phyloP scores from a whole-genome alignment of 1,140 invertebrate genomes.

The Laupala kohalensis region DNA sequence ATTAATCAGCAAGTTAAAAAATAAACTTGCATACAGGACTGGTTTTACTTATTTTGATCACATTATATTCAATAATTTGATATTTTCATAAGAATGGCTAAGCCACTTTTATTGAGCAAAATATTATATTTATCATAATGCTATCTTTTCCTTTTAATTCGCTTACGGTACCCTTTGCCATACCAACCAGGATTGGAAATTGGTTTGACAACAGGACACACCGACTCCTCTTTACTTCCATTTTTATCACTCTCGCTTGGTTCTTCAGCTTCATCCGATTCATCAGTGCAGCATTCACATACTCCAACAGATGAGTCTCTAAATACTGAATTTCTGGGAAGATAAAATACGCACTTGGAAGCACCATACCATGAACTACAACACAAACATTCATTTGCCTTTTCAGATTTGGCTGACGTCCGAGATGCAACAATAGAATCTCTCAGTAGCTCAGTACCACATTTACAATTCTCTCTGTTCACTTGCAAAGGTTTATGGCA shows the following conservation, averaged over 20 bases:
- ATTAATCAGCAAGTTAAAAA: too few relatives aligned
- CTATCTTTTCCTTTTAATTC: constrained; percentile 33
- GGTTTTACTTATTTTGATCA: too few relatives aligned
- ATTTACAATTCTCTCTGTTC: background rate
- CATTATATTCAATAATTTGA: too few relatives aligned
- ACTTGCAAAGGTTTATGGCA: background rate
- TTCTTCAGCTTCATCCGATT: background rate
- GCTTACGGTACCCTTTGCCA: constrained; percentile 44
- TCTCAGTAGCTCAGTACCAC: too few relatives aligned
- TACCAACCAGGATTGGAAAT: constrained; percentile 47
- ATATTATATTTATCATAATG: too few relatives aligned
- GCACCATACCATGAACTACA: constrained; percentile 33
- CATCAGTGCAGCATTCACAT: background rate
- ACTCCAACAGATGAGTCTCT: background rate
- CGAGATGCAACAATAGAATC: too few relatives aligned
- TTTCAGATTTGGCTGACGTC: background rate
- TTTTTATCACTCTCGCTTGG: background rate
- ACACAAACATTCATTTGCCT: constrained; percentile 22
- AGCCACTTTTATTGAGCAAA: too few relatives aligned
- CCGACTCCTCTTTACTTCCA: constrained; percentile 22
- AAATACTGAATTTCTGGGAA: constrained; percentile 12
- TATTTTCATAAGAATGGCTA: too few relatives aligned
- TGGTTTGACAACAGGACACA: constrained; percentile 21
- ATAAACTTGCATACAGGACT: too few relatives aligned
- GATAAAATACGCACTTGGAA: constrained; percentile 30